Evolutionary conservation across 2,113 vertebrate species (phyloP).

Genomic region (Elaphurus davidianus): DNA sequence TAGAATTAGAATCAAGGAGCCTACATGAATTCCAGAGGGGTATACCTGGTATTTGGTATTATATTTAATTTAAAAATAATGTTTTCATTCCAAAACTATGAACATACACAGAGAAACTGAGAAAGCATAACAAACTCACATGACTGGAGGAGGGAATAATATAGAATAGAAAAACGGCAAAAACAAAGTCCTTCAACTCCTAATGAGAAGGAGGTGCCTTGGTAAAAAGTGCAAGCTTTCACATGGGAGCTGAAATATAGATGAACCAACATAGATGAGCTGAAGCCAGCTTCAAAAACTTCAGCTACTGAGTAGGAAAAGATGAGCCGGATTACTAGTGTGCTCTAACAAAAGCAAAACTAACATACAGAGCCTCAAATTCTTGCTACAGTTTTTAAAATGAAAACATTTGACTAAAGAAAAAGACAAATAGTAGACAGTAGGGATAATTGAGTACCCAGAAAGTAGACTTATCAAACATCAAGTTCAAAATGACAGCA

Average conservation of each 20-base stretch:
- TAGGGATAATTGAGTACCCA: not conserved
- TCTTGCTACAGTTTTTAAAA: not conserved
- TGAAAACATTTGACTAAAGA: not conserved
- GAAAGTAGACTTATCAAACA: not conserved
- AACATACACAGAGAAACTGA: not conserved
- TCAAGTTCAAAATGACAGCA: not conserved
- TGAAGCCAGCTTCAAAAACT: not conserved
- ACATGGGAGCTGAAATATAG: not conserved
- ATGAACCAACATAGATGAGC: not conserved
- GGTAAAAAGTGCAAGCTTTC: not conserved
- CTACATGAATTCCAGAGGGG: not conserved
- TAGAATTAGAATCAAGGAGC: not conserved
- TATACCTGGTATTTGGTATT: not conserved
- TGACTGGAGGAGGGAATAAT: not conserved
- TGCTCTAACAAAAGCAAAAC: not conserved
- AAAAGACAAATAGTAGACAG: not conserved
- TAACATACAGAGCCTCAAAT: not conserved
- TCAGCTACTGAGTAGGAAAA: not conserved
- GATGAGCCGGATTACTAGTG: not conserved
- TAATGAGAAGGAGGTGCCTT: not conserved
- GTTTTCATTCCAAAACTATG: not conserved
- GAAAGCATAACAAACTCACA: not conserved
- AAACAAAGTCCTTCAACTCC: not conserved
- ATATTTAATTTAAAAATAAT: not conserved
- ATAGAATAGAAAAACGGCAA: not conserved